Evolutionary conservation across 2,888 invertebrate genomes (phyloP), one percentile per base, ranked within the genome.

Genomic region (Himalopsyche tibetana): DNA sequence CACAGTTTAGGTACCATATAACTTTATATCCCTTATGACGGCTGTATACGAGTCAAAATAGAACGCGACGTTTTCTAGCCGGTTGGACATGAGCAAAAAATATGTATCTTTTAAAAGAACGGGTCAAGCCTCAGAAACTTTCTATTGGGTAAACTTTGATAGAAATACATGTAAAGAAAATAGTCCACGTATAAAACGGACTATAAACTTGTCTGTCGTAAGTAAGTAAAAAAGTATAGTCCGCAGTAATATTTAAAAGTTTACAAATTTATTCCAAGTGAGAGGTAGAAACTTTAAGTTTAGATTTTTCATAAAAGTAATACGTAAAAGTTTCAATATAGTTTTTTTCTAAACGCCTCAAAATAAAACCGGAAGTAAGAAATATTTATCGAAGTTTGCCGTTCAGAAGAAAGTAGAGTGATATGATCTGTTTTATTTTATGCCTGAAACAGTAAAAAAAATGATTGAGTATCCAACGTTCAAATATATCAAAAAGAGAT

Each of bases 221-320:
- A 63, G 63, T 63, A 11, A 63, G 63, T 11, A 63, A 6, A 63
- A 63, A 19, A 63, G 19, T 63, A 19, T 6, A 28, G 15, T 51
- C 51, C 15, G 19, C 19, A 63, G 6, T 63, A 19, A n/a, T 28
- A 63, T 28, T 63, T 19, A 63, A 63, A 63, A 63, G 19, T 63
- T 63, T 63, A 63, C 63, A 63, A 63, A 63, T 63, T 63, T 63
- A 63, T 63, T 63, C 63, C n/a, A 63, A 19, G 19, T 3, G 8
- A 63, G 19, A n/a, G 19, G 63, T 9, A 19, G 63, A 28, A 63
- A 19, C 19, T 63, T 63, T 8, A n/a, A 19, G 63, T 63, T 63
- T 63, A 63, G 19, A 63, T 63, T 63, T 63, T 63, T 63, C 63
- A 63, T 63, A 63, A 63, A 63, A 56, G 56, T 63, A 63, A 63